These are phyloP conservation scores for Stercorarius parasiticus DNA, from an alignment of 2,113 vertebrate genomes.

Conservation along the genomic window DNA sequence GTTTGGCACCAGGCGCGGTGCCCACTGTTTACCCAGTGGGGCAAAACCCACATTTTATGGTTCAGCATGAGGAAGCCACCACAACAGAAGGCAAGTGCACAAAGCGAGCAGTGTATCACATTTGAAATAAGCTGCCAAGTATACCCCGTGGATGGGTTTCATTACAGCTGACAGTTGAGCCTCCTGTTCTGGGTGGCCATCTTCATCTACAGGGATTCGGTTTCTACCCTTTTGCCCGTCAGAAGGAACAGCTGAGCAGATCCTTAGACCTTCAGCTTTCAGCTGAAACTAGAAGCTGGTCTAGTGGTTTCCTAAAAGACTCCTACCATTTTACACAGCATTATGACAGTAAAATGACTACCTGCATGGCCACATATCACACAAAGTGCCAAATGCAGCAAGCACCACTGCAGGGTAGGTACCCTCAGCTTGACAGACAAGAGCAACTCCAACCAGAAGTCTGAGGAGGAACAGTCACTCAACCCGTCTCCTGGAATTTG, in stretches of 20 bases:
- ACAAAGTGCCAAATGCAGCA: neutral
- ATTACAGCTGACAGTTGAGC: neutral
- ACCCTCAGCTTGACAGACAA: neutral
- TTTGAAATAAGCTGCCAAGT: neutral
- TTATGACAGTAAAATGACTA: neutral
- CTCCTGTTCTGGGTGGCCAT: neutral
- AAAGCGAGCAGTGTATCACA: neutral
- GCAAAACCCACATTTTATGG: fast-evolving
- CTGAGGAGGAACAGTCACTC: neutral
- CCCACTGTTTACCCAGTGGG: fast-evolving
- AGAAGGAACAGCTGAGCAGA: neutral
- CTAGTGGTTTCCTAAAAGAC: neutral
- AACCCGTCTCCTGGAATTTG: neutral
- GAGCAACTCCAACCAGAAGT: neutral
- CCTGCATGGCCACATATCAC: neutral
- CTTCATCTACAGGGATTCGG: neutral
- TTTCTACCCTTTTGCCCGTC: neutral
- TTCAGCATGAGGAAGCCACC: neutral
- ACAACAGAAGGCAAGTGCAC: neutral
- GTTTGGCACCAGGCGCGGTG: fast-evolving
- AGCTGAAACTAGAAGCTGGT: neutral
- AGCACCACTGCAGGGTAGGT: neutral
- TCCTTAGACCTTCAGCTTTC: neutral
- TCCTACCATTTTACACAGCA: fast-evolving
- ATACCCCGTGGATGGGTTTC: neutral